Conservation (phyloP, 1,140 invertebrate genomes). For the Apolygus lucorum region DNA sequence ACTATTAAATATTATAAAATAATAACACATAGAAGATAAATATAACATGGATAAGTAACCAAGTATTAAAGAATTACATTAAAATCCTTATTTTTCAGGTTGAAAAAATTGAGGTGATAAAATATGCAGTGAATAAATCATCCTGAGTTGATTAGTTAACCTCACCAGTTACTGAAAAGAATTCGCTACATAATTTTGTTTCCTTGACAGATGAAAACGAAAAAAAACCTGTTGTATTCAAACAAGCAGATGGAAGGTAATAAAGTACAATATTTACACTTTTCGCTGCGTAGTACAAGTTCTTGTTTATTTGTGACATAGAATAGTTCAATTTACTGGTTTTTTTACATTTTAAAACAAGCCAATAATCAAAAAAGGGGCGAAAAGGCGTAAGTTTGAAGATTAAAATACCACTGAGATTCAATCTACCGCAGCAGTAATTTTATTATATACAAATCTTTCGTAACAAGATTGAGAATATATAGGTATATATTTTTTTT, state of each 20-base stretch:
- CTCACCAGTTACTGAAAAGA: too few relatives aligned
- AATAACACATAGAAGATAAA: not conserved
- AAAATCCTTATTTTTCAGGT: too few relatives aligned
- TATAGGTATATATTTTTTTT: not conserved
- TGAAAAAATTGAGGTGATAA: too few relatives aligned
- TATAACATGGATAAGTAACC: not conserved
- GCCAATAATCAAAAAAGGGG: not conserved
- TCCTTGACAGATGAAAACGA: too few relatives aligned
- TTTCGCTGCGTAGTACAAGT: not conserved
- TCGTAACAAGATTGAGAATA: not conserved
- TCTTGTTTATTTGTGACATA: conserved; percentile 5
- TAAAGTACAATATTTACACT: conserved; percentile 28
- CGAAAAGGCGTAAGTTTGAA: not conserved
- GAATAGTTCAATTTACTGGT: not conserved
- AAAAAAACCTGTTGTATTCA: not conserved
- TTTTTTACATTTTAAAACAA: not conserved
- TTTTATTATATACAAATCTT: not conserved
- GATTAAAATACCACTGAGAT: conserved; percentile 16
- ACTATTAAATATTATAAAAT: conserved; percentile 7
- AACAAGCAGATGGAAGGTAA: not conserved
- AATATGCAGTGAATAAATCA: too few relatives aligned
- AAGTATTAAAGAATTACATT: not conserved
- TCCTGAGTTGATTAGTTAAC: too few relatives aligned
- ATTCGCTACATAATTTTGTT: too few relatives aligned
- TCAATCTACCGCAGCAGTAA: conserved; percentile 14